Percentiles rank a stretch among this genome's conserved stretches.
Conservation (phyloP, 1,140 invertebrate species). For the Heliconius hermathena region DNA sequence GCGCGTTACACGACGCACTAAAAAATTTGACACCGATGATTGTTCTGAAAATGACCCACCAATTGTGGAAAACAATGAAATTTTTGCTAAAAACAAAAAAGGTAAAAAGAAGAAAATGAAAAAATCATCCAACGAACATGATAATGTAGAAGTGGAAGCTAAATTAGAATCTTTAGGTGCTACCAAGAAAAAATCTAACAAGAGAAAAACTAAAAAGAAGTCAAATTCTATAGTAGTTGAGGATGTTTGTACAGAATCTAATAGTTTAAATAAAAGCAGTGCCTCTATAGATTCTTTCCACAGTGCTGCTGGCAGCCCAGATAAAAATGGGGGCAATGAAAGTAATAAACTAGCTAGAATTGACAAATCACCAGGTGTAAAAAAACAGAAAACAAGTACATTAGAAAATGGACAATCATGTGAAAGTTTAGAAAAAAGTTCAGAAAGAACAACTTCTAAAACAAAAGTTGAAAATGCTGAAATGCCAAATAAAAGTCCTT, state of each 20-base stretch:
- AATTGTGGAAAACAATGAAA: conserved; percentile 24
- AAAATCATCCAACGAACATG: conserved; percentile 19
- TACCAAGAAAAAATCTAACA: conserved; percentile 54
- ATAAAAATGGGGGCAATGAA: conserved; percentile 12
- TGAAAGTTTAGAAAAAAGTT: background rate
- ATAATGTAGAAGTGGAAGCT: conserved; percentile 26
- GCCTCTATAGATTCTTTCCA: conserved; percentile 65
- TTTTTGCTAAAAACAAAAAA: conserved; percentile 47
- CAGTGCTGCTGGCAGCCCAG: conserved; percentile 66
- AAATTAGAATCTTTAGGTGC: conserved; percentile 16
- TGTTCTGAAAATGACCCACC: conserved; percentile 33
- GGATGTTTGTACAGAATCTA: conserved; percentile 27
- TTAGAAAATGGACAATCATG: conserved; percentile 1
- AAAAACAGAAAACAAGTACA: conserved; percentile 32
- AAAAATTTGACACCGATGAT: conserved; percentile 37
- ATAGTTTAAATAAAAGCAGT: conserved; percentile 48
- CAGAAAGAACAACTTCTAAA: conserved; percentile 13
- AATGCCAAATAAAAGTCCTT: background rate
- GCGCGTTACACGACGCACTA: conserved; percentile 45
- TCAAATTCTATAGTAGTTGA: conserved; percentile 42
- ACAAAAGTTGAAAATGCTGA: background rate
- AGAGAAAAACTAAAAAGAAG: conserved; percentile 50
- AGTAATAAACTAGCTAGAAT: conserved; percentile 6
- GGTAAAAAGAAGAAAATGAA: conserved; percentile 52
- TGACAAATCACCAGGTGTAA: conserved; percentile 11